A percentile compares a stretch with the other conserved stretches of the same genome.
Evolutionary conservation across 2,113 vertebrate genomes (phyloP).

Genomic region (Ciconia maguari): DNA sequence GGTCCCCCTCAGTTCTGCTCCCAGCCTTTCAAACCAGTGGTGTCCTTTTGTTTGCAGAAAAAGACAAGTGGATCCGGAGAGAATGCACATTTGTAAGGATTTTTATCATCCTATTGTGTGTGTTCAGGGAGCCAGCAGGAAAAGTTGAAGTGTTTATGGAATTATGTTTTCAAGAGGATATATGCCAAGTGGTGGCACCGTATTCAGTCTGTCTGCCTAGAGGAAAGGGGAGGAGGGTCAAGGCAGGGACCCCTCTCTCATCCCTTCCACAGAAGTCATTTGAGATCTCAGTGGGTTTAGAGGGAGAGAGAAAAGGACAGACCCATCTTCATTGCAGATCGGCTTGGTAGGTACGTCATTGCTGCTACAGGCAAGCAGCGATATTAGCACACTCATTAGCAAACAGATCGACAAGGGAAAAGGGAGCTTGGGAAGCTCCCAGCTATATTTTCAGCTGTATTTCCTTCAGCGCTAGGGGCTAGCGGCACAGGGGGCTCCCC

Average conservation of each 20-base stretch:
- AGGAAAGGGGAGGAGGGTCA: not conserved
- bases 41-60: not conserved
- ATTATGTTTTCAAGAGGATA: not conserved
- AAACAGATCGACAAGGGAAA: not conserved
- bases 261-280: not conserved
- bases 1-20: not conserved
- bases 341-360: not conserved
- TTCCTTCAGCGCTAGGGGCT: not conserved
- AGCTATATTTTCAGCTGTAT: not conserved
- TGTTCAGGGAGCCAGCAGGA: not conserved
- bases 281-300: not conserved
- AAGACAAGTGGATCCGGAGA: not conserved
- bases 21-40: not conserved
- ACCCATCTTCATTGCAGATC: not conserved
- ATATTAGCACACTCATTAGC: not conserved
- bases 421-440: not conserved
- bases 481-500: not conserved
- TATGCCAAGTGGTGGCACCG: not conserved
- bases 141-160: not conserved
- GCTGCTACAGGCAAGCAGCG: not conserved
- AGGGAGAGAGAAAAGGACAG: not conserved
- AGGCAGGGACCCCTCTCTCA: not conserved
- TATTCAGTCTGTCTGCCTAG: not conserved
- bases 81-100: not conserved
- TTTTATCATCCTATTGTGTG: not conserved